phyloP scores from a whole-genome alignment of 2,888 invertebrate species.

The Leptinotarsa juncta region DNA sequence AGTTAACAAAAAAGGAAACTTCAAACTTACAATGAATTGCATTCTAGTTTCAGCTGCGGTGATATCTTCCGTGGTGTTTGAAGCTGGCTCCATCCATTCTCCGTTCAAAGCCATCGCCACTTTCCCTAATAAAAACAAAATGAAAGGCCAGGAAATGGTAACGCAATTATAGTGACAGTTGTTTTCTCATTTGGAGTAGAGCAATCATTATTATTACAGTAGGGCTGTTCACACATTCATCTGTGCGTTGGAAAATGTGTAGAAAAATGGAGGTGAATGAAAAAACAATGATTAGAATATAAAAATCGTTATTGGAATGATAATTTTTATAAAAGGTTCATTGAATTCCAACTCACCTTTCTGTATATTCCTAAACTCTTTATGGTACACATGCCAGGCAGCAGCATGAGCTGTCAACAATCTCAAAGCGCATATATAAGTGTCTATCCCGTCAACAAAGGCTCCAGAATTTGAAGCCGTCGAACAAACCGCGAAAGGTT shows the following conservation, averaged over 20 bases:
- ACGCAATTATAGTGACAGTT: no score
- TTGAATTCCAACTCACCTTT: constrained; percentile 51
- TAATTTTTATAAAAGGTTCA: no score
- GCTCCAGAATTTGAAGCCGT: constrained; percentile 58
- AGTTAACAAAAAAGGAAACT: no score
- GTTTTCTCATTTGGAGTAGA: no score
- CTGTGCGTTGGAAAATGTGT: no score
- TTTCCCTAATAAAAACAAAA: no score
- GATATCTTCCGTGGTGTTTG: constrained; percentile 65
- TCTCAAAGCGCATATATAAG: constrained; percentile 73
- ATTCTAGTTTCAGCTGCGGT: constrained; percentile 68
- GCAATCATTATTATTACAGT: no score
- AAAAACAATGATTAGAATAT: no score
- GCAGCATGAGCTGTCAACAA: constrained; percentile 74
- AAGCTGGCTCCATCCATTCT: constrained; percentile 60
- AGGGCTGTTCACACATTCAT: no score
- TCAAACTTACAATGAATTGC: constrained; percentile 33
- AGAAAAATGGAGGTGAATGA: no score
- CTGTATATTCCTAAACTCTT: constrained; percentile 69
- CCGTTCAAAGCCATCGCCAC: background rate
- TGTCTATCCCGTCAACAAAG: constrained; percentile 68
- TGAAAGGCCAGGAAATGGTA: no score
- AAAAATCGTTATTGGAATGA: no score
- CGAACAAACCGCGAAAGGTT: constrained; percentile 61
- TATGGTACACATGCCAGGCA: constrained; percentile 72